Conservation (phyloP, 2,113 vertebrate genomes). For the Fregata magnificens region DNA sequence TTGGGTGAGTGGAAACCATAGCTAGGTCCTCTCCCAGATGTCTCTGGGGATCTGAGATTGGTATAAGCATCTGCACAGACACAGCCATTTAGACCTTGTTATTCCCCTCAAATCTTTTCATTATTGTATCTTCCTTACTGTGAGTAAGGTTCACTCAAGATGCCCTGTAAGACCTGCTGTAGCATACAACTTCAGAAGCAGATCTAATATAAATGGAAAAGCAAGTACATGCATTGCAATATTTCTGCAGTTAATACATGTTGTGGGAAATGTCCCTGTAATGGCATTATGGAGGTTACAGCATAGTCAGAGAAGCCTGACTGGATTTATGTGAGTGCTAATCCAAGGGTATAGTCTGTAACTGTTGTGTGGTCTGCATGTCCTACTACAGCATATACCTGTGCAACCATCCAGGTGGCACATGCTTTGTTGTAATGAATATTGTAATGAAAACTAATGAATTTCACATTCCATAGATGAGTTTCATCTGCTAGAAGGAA, state of each 20-base stretch:
- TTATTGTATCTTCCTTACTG: neutral
- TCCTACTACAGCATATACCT: neutral
- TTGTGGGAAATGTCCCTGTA: neutral
- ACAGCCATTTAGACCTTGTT: neutral
- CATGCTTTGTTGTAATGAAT: neutral
- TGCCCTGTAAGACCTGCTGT: neutral
- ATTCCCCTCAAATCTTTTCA: neutral
- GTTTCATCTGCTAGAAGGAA: neutral
- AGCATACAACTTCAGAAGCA: neutral
- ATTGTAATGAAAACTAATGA: neutral
- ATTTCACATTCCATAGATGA: neutral
- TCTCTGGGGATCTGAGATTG: neutral
- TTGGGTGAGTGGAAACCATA: too few relatives aligned
- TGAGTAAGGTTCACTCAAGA: neutral
- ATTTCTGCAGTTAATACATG: neutral
- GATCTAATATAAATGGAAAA: neutral
- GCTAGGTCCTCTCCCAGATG: too few relatives aligned
- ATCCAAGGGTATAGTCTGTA: neutral
- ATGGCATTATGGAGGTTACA: neutral
- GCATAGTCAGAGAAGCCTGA: neutral
- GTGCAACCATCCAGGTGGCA: neutral
- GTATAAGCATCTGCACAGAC: neutral
- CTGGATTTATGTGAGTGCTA: neutral
- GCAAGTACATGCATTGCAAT: neutral
- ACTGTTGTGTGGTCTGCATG: neutral